phyloP scores from a whole-genome alignment of 2,797 vertebrate genomes.

The Craterocephalus amniculus region DNA sequence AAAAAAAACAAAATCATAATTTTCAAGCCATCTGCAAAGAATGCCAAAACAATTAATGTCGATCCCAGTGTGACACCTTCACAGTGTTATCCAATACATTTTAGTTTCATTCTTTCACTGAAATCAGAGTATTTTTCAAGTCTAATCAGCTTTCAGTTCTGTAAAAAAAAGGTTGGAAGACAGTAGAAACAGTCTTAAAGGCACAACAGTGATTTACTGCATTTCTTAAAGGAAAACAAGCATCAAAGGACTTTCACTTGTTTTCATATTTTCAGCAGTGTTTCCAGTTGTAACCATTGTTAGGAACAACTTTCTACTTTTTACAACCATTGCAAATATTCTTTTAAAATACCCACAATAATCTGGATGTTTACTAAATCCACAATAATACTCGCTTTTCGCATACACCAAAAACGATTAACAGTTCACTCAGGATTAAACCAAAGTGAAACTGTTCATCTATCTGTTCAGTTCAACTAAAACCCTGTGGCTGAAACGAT shows the following conservation, averaged over 20 bases:
- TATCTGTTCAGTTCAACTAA: slow-evolving; percentile 48
- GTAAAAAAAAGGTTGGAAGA: background rate
- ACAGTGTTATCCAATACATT: slow-evolving; percentile 6
- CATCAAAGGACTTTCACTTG: slow-evolving; percentile 8
- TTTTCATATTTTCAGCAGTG: background rate
- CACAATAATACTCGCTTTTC: no score
- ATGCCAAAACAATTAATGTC: slow-evolving; percentile 16
- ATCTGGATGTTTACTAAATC: no score
- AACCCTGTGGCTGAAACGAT: slow-evolving; percentile 76
- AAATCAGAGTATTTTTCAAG: background rate
- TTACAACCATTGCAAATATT: no score
- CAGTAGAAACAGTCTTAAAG: slow-evolving; percentile 1
- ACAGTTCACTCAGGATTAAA: background rate
- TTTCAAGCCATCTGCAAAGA: slow-evolving; percentile 4
- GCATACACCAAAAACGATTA: no score
- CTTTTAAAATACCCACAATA: background rate
- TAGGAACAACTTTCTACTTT: background rate
- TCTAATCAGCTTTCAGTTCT: background rate
- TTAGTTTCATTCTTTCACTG: slow-evolving; percentile 29
- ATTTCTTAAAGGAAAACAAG: slow-evolving; percentile 6
- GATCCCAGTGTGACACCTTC: slow-evolving; percentile 32
- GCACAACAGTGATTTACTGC: background rate
- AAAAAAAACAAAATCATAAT: background rate
- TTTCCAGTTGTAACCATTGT: background rate
- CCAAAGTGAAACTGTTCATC: background rate